Percentiles rank a stretch among this genome's conserved stretches.
phyloP scores from a whole-genome alignment of 2,888 invertebrate species.

The Cremastinae sp. region DNA sequence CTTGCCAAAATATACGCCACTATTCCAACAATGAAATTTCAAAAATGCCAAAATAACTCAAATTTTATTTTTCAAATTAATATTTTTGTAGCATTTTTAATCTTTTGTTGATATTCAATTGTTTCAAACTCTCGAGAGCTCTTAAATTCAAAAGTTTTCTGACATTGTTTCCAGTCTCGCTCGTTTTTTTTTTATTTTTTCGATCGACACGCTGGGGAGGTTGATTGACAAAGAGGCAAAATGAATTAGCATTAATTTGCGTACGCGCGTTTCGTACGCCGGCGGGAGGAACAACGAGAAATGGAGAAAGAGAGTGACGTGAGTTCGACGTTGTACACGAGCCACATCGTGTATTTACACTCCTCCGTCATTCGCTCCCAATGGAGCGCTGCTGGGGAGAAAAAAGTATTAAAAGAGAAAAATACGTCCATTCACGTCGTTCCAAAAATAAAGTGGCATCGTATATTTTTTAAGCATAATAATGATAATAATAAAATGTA shows the following conservation, averaged over 20 bases:
- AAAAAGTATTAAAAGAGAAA: constrained; percentile 4
- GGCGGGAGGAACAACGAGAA: constrained; percentile 27
- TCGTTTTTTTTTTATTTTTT: constrained; percentile 7
- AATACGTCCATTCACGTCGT: no score
- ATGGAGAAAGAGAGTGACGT: constrained; percentile 58
- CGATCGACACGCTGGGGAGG: constrained; percentile 14
- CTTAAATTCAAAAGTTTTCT: neutral
- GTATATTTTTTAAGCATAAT: no score
- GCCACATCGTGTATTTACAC: constrained; percentile 56
- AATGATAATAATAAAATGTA: no score
- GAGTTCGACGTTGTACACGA: constrained; percentile 65
- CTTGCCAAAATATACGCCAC: no score
- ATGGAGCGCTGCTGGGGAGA: constrained; percentile 16
- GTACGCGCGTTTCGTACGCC: constrained; percentile 59
- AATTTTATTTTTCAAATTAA: no score
- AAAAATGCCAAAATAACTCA: neutral
- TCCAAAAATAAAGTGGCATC: no score
- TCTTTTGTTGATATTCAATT: neutral
- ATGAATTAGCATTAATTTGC: constrained; percentile 72
- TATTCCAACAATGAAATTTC: neutral
- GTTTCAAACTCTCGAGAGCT: neutral
- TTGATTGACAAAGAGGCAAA: constrained; percentile 53
- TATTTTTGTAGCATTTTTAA: no score
- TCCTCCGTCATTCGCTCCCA: constrained; percentile 37
- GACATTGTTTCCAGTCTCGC: neutral